Evolutionary conservation across 2,113 vertebrate genomes (phyloP), one percentile per base, ranked within the genome.

Genomic region (Telmatochromis sp.): DNA sequence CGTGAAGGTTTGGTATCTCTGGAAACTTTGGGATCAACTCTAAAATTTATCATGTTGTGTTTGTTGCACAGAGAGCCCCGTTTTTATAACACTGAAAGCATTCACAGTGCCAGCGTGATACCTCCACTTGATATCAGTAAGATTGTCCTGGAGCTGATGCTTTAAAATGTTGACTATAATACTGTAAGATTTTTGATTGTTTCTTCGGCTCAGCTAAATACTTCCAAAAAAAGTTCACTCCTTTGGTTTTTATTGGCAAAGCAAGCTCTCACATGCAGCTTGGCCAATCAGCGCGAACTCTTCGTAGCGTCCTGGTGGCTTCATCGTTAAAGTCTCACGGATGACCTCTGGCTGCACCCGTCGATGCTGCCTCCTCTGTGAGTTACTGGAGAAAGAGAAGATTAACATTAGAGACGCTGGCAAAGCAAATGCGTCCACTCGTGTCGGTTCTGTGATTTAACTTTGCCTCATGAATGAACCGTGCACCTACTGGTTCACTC

Each of bases 401-500:
- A 84, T 73, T 23, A 80, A 53, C 49, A 51, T 23, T 40, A 42
- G 45, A 8, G 10, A 51, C 1, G 35, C 33, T 5, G 21, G 54
- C 2, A 80, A 82, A 55, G 6, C 10, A 82, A 45, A 87, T 5
- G 42, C 2, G 21, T 65, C 17, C 7, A 19, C 7, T 47, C 9
- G 37, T 84, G 17, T 60, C 49, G 45, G 23, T 21, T 31, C 19
- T 58, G 11, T 84, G 57, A 28, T 49, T 78, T 80, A 47, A 68
- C 6, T 13, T 10, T 19, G 14, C 7, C 49, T 51, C 23, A 35
- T 54, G 5, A 49, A n/a, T 51, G 35, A 83, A 47, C 6, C 33
- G 47, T 19, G 6, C 6, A 98, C 98, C 97, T 97, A 99, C 98
- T 95, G 97, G 97, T 96, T 98, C 96, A 51, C 96, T 97, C 95